Base-by-base conservation (phyloP, 2,888 invertebrate genomes). In the Schrankia costaestrigalis region DNA sequence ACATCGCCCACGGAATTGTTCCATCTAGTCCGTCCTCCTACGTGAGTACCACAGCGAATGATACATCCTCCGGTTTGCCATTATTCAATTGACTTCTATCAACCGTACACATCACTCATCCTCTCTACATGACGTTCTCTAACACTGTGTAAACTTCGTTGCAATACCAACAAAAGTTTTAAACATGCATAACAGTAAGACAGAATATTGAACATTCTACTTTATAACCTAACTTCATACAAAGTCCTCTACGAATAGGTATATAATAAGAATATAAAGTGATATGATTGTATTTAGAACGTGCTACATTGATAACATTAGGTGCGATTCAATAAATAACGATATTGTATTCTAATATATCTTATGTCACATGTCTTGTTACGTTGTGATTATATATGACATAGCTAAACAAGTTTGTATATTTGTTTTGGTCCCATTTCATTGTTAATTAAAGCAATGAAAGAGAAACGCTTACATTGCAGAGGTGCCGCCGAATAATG, bases 1-100 rank as follows among this genome's bases (percentile, higher is more conserved):
- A 94, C 94, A 31, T 94, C 95, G 54, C 95, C 95, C 38, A 93
- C 93, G 54, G 95, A 95, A 85, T 89, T 96, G 56, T 93, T 95
- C 73, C 95, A 93, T 86, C 92, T 95, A 82, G 94, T 94, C 53
- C 93, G 93, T 87, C 94, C 95, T 71, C 93, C 93, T 69, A 93
- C 93, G 91, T 94, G 89, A 91, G 94, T 93, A 83, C 72, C 60
- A 62, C 55, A 44, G 63, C 71, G 71, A 54, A 73, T 70, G 70
- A 70, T 62, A 68, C 76, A 78, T 83, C 83, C 79, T 82, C 69
- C 66, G 60, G 52, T 58, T 68, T 59, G 68, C 63, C 63, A 83
- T 84, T 83, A 86, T 83, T 72, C 84, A 83, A 85, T 85, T 86
- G 78, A 69, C 67, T 60, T 52, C 34, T 60, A 71, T 71, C 69